phyloP scores from a whole-genome alignment of 2,888 invertebrate genomes.

The Meteorus cinctellus region DNA sequence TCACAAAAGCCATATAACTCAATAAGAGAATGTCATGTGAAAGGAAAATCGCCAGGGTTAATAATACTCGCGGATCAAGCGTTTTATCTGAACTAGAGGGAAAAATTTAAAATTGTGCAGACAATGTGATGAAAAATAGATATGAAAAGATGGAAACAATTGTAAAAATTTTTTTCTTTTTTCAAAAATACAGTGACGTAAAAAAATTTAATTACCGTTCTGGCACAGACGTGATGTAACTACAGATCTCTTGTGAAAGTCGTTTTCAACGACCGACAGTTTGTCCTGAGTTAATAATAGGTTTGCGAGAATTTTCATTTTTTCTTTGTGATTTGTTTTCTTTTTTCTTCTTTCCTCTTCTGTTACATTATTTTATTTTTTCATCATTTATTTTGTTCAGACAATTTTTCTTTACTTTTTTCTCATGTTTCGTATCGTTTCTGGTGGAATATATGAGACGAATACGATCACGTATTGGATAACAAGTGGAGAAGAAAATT shows the following conservation, averaged over 20 bases:
- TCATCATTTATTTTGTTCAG: constrained; percentile 3
- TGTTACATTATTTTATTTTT: constrained; percentile 1
- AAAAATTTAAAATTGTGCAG: constrained; percentile 45
- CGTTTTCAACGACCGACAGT: constrained; percentile 48
- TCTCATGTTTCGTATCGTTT: background rate
- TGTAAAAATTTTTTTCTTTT: too few relatives aligned
- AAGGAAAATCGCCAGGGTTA: constrained; percentile 18
- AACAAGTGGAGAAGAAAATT: constrained; percentile 10
- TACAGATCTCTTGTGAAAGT: constrained; percentile 50
- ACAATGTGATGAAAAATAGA: constrained; percentile 6
- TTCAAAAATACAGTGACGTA: constrained; percentile 1
- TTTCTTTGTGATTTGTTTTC: constrained; percentile 13
- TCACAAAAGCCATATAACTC: background rate
- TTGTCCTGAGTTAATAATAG: constrained; percentile 44
- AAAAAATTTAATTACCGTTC: constrained; percentile 31
- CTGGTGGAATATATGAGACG: background rate
- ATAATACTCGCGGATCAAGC: constrained; percentile 10
- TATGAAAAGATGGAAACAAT: constrained; percentile 19
- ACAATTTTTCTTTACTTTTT: background rate
- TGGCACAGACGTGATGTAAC: constrained; percentile 39
- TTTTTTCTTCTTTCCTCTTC: constrained; percentile 18
- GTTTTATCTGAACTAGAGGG: constrained; percentile 15
- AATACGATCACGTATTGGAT: constrained; percentile 3
- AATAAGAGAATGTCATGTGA: constrained; percentile 18
- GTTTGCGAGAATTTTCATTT: constrained; percentile 13